phyloP scores from a whole-genome alignment of 2,888 invertebrate species.

The Erebia epiphron region DNA sequence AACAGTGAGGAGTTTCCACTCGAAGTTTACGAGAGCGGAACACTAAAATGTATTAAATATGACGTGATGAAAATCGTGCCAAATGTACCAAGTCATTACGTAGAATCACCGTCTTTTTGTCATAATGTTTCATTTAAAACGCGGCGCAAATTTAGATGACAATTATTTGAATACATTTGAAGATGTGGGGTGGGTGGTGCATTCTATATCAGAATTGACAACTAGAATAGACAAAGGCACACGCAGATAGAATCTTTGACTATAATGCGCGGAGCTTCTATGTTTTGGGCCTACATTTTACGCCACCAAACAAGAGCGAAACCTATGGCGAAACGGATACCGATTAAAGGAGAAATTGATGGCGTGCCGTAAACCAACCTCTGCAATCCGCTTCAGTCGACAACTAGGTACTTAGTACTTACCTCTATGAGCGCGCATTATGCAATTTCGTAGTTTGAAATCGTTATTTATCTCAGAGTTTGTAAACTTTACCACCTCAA shows the following conservation, averaged over 20 bases:
- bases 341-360: no score
- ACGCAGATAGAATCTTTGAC: not conserved
- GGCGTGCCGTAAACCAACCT: no score
- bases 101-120: slow-evolving; percentile 25
- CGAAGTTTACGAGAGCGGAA: slow-evolving; percentile 4
- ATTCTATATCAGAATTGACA: slow-evolving; percentile 7
- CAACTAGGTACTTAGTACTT: no score
- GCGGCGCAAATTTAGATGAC: slow-evolving; percentile 13
- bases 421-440: no score
- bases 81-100: slow-evolving; percentile 26
- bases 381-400: no score
- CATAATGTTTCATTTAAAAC: slow-evolving; percentile 20
- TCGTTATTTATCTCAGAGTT: no score
- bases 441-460: no score
- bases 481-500: no score
- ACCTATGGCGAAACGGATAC: no score
- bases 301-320: no score
- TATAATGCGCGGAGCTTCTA: not conserved
- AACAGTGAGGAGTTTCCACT: not conserved
- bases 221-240: slow-evolving; percentile 4
- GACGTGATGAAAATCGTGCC: slow-evolving; percentile 21
- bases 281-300: not conserved
- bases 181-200: slow-evolving; percentile 14
- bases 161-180: not conserved
- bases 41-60: slow-evolving; percentile 20